Conservation (phyloP, 2,888 invertebrate genomes). For the Callimorpha dominula region DNA sequence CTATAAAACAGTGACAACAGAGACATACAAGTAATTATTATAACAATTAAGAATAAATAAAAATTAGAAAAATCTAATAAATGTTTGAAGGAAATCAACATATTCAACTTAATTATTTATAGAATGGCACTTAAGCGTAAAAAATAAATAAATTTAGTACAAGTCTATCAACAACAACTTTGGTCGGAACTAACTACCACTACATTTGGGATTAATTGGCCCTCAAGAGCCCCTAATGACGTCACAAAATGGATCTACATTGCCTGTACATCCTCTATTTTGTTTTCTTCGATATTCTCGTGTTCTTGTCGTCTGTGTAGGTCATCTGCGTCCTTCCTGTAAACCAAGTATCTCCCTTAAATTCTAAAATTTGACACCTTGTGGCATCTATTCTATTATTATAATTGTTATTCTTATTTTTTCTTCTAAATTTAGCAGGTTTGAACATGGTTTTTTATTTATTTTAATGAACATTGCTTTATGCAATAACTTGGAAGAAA, state of each 20-base stretch:
- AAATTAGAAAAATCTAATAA: slow-evolving; percentile 27
- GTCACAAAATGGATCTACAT: slow-evolving; percentile 66
- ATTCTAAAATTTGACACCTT: background rate
- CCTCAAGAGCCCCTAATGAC: slow-evolving; percentile 36
- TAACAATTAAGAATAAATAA: slow-evolving; percentile 29
- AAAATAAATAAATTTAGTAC: slow-evolving; percentile 59
- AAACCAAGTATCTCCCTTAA: slow-evolving; percentile 36
- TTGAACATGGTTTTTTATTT: too few species aligned
- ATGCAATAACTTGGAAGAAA: too few species aligned
- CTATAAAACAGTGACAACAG: slow-evolving; percentile 46
- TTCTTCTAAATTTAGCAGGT: too few species aligned
- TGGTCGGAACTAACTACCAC: slow-evolving; percentile 80
- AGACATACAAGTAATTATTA: slow-evolving; percentile 36
- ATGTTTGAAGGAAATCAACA: slow-evolving; percentile 25
- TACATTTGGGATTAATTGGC: slow-evolving; percentile 74
- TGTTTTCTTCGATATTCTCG: slow-evolving; percentile 66
- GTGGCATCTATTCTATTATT: too few species aligned
- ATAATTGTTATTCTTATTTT: too few species aligned
- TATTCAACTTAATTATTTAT: slow-evolving; percentile 41
- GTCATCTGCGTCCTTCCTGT: slow-evolving; percentile 81
- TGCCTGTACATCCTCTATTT: slow-evolving; percentile 72
- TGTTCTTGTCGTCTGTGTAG: slow-evolving; percentile 75
- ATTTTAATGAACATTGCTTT: too few species aligned
- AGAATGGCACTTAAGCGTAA: slow-evolving; percentile 68
- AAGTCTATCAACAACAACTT: slow-evolving; percentile 73